Evolutionary conservation across 1,140 invertebrate genomes (phyloP).

Genomic region (Brachionus sp.): DNA sequence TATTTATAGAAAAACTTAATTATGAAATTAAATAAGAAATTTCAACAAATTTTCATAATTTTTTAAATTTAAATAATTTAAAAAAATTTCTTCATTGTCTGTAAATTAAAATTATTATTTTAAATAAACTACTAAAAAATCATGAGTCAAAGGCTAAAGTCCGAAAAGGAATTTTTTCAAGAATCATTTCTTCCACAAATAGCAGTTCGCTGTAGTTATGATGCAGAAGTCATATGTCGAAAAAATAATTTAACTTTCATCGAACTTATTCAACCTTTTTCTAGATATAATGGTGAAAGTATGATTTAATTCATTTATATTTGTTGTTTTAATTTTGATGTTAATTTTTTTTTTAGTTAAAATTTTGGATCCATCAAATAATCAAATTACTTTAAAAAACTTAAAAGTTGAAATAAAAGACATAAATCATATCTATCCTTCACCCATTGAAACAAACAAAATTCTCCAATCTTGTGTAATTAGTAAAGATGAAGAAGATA

Average conservation of each 20-base stretch:
- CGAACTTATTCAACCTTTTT: constrained; percentile 84
- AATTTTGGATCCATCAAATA: constrained; percentile 76
- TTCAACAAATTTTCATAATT: neutral
- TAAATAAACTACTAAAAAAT: neutral
- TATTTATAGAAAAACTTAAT: neutral
- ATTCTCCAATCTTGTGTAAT: constrained; percentile 68
- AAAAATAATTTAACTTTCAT: constrained; percentile 86
- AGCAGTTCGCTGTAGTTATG: constrained; percentile 74
- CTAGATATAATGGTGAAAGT: constrained; percentile 74
- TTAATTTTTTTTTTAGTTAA: constrained; percentile 64
- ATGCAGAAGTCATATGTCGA: constrained; percentile 75
- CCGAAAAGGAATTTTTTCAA: constrained; percentile 79
- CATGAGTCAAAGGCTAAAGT: constrained; percentile 60
- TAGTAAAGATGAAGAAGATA: constrained; percentile 58
- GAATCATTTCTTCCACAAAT: constrained; percentile 82
- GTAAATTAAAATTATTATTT: neutral
- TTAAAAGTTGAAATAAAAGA: constrained; percentile 76
- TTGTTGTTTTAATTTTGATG: neutral
- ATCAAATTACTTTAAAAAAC: constrained; percentile 69
- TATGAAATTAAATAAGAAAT: neutral
- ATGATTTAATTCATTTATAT: constrained; percentile 47
- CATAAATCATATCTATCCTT: constrained; percentile 74
- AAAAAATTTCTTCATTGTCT: neutral
- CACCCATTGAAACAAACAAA: constrained; percentile 75
- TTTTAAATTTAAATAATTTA: neutral